A percentile compares a stretch with the other conserved stretches of the same genome.
Conservation (phyloP, 2,888 invertebrate genomes). For the Stenoptilia bipunctidactyla region DNA sequence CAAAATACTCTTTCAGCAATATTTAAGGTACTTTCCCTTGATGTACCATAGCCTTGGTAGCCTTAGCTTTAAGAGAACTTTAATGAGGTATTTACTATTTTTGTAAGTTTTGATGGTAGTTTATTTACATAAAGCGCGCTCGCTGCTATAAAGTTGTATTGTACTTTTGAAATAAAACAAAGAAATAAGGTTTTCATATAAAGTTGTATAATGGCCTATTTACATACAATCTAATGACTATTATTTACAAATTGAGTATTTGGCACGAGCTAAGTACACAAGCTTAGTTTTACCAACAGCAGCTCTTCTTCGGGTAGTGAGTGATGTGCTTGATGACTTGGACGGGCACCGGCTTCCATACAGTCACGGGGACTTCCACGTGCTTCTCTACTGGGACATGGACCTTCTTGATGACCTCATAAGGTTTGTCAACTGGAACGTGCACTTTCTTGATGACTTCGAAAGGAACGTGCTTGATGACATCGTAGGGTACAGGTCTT, state of each 20-base stretch:
- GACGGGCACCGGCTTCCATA: constrained; percentile 60
- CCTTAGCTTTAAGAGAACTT: too few species aligned
- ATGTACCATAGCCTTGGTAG: too few species aligned
- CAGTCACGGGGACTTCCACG: constrained; percentile 51
- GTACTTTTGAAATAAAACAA: too few species aligned
- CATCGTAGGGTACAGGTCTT: constrained; percentile 53
- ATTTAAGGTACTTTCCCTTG: too few species aligned
- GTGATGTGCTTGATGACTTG: constrained; percentile 64
- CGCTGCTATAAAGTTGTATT: too few species aligned
- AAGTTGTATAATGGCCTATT: constrained; percentile 11
- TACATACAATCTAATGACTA: constrained; percentile 59
- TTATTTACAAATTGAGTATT: constrained; percentile 64
- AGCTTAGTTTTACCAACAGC: constrained; percentile 43
- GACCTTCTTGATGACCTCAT: constrained; percentile 57
- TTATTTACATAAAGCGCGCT: too few species aligned
- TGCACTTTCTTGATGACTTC: constrained; percentile 56
- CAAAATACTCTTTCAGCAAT: too few species aligned
- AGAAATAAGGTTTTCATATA: background rate
- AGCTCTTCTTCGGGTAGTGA: constrained; percentile 61
- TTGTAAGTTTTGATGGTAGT: too few species aligned
- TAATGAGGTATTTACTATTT: too few species aligned
- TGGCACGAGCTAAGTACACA: constrained; percentile 38
- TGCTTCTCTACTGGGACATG: constrained; percentile 54
- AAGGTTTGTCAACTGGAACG: constrained; percentile 52
- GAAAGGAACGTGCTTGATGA: constrained; percentile 47